Base-by-base conservation (phyloP, 2,113 vertebrate genomes). In the Pterocles gutturalis region DNA sequence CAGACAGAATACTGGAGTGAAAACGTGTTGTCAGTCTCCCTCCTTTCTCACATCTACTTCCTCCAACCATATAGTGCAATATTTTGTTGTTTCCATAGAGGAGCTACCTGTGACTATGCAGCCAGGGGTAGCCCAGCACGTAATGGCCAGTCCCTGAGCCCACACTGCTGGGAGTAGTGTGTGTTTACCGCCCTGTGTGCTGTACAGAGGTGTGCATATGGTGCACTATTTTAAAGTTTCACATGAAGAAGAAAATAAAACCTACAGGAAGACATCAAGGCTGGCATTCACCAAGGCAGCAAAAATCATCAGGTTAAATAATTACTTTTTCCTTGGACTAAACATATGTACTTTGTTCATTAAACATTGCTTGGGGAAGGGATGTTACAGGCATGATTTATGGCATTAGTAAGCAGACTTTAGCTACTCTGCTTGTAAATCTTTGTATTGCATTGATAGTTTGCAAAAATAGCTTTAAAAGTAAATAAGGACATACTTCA, bases 381-480 rank as follows among this genome's bases (percentile, higher is more conserved):
- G 34, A 69, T 84, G 88, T 96, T 86, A 76, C 28, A 81, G 49
- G 36, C 14, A 33, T 58, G 46, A 83, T 90, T 90, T 83, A 88
- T 72, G 49, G 51, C 36, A 72, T 36, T 34, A 60, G 36, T 60
- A 65, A 67, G 43, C 21, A 72, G 62, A 88, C 12, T n/a, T 55
- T 54, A 65, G 16, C 14, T 58, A 11, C 49, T 43, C 31, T 22
- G 22, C 28, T 66, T 90, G 22, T 77, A 75, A 84, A 64, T 87
- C 16, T 95, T 86, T 83, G 31, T 21, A 61, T 82, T 61, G 53
- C 34, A 82, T n/a, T 60, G 31, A 90, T 33, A 36, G 28, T 36
- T 95, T 53, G 75, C 20, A 83, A 83, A 93, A 95, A 86, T 28
- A 88, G 17, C 31, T 70, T 81, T 81, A 54, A 49, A 80, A 81